Base-by-base conservation (phyloP, 2,113 vertebrate species). In the Morone chrysops region DNA sequence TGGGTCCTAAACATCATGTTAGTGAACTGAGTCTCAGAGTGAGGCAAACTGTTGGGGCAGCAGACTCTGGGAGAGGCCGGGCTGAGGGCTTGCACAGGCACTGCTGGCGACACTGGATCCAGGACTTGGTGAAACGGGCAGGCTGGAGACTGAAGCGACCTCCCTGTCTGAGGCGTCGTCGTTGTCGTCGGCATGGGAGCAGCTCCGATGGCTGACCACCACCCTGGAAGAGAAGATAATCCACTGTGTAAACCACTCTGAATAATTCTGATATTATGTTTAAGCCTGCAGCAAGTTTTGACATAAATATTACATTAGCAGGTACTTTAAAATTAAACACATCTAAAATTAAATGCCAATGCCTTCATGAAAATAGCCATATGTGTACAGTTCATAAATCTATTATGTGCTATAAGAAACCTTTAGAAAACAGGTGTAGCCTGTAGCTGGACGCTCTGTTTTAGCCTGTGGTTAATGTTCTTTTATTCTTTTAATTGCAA, bases 61-160 rank as follows among this genome's bases (percentile, higher is more conserved):
- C 45, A 82, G 69, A 54, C 47, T 87, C 12, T 73, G 80, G 71
- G 60, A 4, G 51, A 50, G 78, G 72, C 83, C 0, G 70, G 78
- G 83, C 70, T 81, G 84, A 63, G 90, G 87, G 43, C 90, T 92
- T 0, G 38, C 13, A 25, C 77, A 78, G 80, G 81, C 68, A 31
- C 87, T 92, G 80, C 90, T 89, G 89, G 48, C 4, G 10, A 59
- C 61, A 20, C 90, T 90, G 1, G 85, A 89, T 4, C 78, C 81
- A 0, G 86, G 81, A 82, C 91, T 90, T 0, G 78, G 66, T 0
- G 89, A 90, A n/a, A 41, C 70, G 2, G 84, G 81, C 31, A 81
- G 63, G 43, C 87, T 92, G 69, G 87, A 86, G 70, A 91, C 70
- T 0, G 88, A 91, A 4, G 78, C 70, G 0, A 70, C 66, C 10